A percentile compares a stretch with the other conserved stretches of the same genome.
These are phyloP conservation scores for Koerneria pararmatus DNA, from an alignment of 2,888 invertebrate genomes.

Conservation along the genomic window DNA sequence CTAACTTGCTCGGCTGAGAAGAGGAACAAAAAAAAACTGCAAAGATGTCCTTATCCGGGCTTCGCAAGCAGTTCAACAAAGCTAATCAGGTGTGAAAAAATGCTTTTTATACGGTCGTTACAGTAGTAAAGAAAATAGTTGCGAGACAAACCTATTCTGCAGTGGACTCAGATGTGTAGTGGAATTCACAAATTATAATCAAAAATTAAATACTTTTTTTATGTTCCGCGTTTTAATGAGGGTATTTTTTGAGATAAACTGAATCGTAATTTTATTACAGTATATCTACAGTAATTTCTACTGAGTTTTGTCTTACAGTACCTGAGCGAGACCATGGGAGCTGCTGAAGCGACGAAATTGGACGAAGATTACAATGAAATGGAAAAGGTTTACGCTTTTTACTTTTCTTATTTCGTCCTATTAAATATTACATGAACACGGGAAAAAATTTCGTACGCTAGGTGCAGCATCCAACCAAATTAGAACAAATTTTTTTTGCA, in stretches of 20 bases:
- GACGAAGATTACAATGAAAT: conserved; percentile 97
- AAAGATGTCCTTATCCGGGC: conserved; percentile 93
- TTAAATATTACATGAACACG: too few species aligned
- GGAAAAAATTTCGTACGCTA: too few species aligned
- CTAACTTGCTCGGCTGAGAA: too few species aligned
- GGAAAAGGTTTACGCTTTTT: conserved; percentile 78
- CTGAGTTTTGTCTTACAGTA: conserved; percentile 69
- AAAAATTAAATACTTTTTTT: too few species aligned
- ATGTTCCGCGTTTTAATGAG: too few species aligned
- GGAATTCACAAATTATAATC: too few species aligned
- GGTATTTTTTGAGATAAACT: neutral
- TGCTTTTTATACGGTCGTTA: neutral
- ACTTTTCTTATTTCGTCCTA: too few species aligned
- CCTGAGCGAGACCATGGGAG: conserved; percentile 99
- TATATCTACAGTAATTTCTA: neutral
- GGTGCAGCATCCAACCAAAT: too few species aligned
- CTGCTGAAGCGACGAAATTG: conserved; percentile 97
- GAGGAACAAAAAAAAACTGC: neutral
- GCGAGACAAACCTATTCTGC: neutral
- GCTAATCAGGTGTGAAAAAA: conserved; percentile 81
- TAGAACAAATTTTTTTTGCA: too few species aligned
- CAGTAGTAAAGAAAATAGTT: neutral
- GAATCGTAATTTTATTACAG: neutral
- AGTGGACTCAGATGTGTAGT: too few species aligned
- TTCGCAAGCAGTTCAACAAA: conserved; percentile 99